Evolutionary conservation across 2,797 vertebrate species (phyloP), one percentile per base, ranked within the genome.

Genomic region (Poecilia picta): DNA sequence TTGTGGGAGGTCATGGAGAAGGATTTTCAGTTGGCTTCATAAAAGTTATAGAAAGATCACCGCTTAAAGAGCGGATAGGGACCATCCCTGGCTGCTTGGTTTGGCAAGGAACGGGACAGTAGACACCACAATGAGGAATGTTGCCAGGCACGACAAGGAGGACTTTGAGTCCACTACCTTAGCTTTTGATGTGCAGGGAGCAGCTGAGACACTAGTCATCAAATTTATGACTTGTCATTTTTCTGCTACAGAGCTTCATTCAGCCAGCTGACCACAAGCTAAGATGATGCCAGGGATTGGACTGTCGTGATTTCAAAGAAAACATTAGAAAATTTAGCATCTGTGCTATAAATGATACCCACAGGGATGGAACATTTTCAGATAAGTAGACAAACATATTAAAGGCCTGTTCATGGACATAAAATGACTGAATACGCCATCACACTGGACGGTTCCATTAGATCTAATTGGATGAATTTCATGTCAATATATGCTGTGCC

Each of bases 401-500:
- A 74, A 85, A 81, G 86, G 85, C 89, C 80, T 90, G 84, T 86
- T 88, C 85, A 83, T 66, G 70, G 81, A 91, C 85, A 86, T 91
- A 89, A 90, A 92, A 92, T 91, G 87, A 93, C 81, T 83, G 82
- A 85, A 84, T 91, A 88, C 79, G 85, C 85, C 86, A 85, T 92
- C 77, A 87, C 88, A 85, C 85, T 55, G 47, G 89, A 92, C 89
- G 85, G 85, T 88, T 93, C 89, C 88, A 94, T 94, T 93, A 93
- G 87, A 84, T 74, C 82, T 94, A 94, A 94, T 92, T 93, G 91
- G 93, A 89, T 90, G 91, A 87, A 91, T 92, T 92, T 95, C 78
- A 81, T 90, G 93, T 92, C 93, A 93, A 93, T 92, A 89, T 93
- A 91, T 93, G 85, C 93, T 92, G 88, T 95, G 89, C 91, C 91